phyloP scores from a whole-genome alignment of 2,113 vertebrate genomes.

The Dinomys branickii region DNA sequence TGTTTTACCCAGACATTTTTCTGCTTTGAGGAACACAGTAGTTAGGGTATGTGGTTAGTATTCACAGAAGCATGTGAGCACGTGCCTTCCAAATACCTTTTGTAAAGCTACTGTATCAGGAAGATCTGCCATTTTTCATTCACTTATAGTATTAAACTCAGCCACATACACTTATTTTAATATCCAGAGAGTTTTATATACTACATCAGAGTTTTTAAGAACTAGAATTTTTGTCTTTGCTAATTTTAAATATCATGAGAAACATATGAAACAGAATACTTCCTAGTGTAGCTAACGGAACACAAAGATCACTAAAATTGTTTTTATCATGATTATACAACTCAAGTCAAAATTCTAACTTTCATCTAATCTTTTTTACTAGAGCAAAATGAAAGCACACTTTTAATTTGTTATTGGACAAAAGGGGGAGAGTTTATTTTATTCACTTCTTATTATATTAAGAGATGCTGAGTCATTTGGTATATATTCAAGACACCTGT shows the following conservation, averaged over 20 bases:
- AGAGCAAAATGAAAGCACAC: slow-evolving; percentile 7
- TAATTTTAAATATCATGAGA: neutral
- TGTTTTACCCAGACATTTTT: neutral
- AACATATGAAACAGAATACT: neutral
- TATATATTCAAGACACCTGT: neutral
- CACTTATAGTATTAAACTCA: neutral
- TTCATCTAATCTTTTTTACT: neutral
- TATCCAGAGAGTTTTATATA: neutral
- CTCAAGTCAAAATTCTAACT: slow-evolving; percentile 12
- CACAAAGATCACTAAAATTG: neutral
- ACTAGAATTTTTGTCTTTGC: neutral
- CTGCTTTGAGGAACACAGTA: neutral
- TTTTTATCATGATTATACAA: slow-evolving; percentile 32
- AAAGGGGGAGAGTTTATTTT: neutral
- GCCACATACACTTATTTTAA: neutral
- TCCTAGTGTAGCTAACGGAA: neutral
- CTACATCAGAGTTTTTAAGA: neutral
- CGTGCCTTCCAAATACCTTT: neutral
- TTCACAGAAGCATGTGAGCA: neutral
- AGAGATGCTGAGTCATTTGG: neutral
- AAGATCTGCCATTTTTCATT: neutral
- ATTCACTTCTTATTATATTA: neutral
- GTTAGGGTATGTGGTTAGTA: neutral
- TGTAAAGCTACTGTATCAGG: neutral
- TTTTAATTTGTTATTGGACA: neutral